Percentiles rank a stretch among this genome's conserved stretches.
phyloP scores from a whole-genome alignment of 2,113 vertebrate genomes.

The Syngnathus scovelli region DNA sequence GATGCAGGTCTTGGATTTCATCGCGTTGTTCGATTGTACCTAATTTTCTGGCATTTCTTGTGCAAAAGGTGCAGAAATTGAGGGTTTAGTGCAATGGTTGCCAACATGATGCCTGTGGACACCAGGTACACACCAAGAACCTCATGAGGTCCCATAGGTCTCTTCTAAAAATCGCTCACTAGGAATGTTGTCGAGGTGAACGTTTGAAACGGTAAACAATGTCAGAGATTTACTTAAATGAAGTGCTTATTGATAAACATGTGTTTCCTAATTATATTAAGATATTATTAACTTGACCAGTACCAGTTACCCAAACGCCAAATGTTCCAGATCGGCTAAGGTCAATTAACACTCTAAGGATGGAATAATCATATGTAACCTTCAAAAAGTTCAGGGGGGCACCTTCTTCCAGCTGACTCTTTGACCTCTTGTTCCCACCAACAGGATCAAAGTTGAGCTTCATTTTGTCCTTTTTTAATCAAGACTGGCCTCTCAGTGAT shows the following conservation, averaged over 20 bases:
- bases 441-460: slow-evolving; percentile 69
- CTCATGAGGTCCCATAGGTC: too few relatives aligned
- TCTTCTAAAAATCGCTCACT: too few relatives aligned
- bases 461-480: slow-evolving; percentile 74
- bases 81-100: slow-evolving; percentile 26
- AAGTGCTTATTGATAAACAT: too few relatives aligned
- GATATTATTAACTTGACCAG: too few relatives aligned
- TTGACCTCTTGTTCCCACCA: slow-evolving; percentile 78
- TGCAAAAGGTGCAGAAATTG: slow-evolving; percentile 25
- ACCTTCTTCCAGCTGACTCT: slow-evolving; percentile 86
- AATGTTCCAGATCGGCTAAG: slow-evolving; percentile 61
- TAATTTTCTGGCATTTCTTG: slow-evolving; percentile 18
- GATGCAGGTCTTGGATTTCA: too few relatives aligned
- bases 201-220: too few relatives aligned
- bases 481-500: slow-evolving; percentile 61
- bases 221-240: too few relatives aligned
- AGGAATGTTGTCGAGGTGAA: too few relatives aligned
- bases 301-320: slow-evolving; percentile 43
- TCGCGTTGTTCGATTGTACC: not conserved
- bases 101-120: too few relatives aligned
- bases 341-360: slow-evolving; percentile 66
- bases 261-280: too few relatives aligned
- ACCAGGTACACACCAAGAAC: too few relatives aligned
- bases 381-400: slow-evolving; percentile 77
- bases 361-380: slow-evolving; percentile 56